Evolutionary conservation across 1,140 invertebrate species (phyloP).

Genomic region (Musca vetustissima): DNA sequence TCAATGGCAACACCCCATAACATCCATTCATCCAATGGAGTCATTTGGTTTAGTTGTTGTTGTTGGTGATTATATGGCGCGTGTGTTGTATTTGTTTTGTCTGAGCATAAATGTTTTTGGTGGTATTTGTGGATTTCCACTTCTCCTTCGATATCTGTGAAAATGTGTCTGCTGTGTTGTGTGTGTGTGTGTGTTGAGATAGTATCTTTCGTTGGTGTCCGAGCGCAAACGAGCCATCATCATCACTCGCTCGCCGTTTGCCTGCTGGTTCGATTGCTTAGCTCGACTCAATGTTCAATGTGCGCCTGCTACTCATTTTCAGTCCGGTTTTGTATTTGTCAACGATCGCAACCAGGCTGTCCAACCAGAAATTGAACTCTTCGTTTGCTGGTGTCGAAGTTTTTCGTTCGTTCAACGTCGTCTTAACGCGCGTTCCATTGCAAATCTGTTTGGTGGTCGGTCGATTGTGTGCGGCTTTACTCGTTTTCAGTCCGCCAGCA

Average conservation of each 20-base stretch:
- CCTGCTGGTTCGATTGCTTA: neutral
- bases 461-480: neutral
- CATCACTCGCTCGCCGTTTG: no score
- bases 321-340: constrained; percentile 52
- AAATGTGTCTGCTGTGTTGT: no score
- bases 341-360: constrained; percentile 35
- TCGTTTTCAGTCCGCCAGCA: neutral
- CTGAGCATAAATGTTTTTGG: neutral
- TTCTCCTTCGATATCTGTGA: neutral
- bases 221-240: neutral
- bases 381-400: neutral
- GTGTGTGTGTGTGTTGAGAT: constrained; percentile 15
- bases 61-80: no score
- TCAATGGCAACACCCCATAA: neutral
- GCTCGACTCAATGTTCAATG: constrained; percentile 13
- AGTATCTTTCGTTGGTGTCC: constrained; percentile 7
- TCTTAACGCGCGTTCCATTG: neutral
- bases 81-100: no score
- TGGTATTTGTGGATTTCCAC: constrained; percentile 26
- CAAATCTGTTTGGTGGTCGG: neutral
- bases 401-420: neutral
- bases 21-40: neutral
- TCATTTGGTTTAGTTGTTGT: no score
- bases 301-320: constrained; percentile 38
- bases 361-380: constrained; percentile 10